These are phyloP conservation scores for Phengaris arion DNA, from an alignment of 2,888 invertebrate species.

Conservation along the genomic window DNA sequence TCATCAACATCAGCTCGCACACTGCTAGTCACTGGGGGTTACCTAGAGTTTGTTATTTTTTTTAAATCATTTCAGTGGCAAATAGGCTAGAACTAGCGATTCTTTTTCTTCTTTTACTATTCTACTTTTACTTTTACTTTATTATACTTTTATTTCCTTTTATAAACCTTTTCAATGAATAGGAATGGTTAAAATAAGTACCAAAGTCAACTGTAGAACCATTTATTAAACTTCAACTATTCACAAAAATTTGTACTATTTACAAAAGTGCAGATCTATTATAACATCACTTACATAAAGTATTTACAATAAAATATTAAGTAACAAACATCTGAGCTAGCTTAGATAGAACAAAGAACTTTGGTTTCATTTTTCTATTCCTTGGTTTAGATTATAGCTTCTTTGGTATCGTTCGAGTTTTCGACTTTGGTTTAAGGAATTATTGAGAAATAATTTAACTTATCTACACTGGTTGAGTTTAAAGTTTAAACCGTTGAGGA, in stretches of 20 bases:
- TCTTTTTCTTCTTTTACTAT: no score
- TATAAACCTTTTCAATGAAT: no score
- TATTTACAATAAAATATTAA: constrained; percentile 61
- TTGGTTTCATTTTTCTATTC: constrained; percentile 47
- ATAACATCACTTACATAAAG: constrained; percentile 55
- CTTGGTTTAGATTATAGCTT: neutral
- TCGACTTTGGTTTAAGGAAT: constrained; percentile 5
- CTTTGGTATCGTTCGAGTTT: neutral
- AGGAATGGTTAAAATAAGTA: no score
- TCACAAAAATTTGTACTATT: constrained; percentile 63
- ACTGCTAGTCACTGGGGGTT: no score
- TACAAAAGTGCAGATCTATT: constrained; percentile 66
- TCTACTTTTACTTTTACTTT: no score
- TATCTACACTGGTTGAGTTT: neutral
- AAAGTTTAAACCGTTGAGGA: neutral
- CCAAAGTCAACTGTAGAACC: constrained; percentile 50
- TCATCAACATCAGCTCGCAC: no score
- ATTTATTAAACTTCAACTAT: constrained; percentile 56
- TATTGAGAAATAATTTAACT: neutral
- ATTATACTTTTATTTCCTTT: no score
- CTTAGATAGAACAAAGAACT: constrained; percentile 41
- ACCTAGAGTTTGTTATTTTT: no score
- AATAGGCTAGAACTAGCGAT: no score
- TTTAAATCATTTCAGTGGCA: no score
- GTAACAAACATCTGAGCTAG: constrained; percentile 37